Evolutionary conservation across 2,113 vertebrate species (phyloP).

Genomic region (Nothoprocta pentlandii): DNA sequence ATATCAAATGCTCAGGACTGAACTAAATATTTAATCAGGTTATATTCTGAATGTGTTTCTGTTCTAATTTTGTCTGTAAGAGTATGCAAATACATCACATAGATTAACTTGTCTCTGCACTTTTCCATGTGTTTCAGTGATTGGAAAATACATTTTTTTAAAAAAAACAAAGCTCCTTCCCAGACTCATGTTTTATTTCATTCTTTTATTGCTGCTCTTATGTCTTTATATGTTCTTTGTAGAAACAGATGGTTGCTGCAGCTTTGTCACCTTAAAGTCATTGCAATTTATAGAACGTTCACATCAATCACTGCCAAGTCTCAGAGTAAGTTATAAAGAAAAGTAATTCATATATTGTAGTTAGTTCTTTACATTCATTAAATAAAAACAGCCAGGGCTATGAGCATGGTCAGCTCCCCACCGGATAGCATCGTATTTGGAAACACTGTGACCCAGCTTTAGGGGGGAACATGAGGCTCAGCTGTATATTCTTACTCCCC

Average conservation of each 20-base stretch:
- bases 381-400: not conserved
- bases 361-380: not conserved
- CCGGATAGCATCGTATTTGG: not conserved
- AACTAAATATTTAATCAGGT: slow-evolving; percentile 86
- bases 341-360: not conserved
- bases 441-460: not conserved
- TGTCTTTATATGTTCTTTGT: not conserved
- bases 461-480: not conserved
- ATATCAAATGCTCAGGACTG: slow-evolving; percentile 85
- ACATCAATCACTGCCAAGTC: not conserved
- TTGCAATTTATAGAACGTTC: not conserved
- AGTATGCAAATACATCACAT: slow-evolving; percentile 77
- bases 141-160: slow-evolving; percentile 71
- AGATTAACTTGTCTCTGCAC: slow-evolving; percentile 81
- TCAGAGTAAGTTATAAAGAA: not conserved
- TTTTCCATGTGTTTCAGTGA: slow-evolving; percentile 80
- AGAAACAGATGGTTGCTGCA: slow-evolving; percentile 5
- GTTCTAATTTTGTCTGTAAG: slow-evolving; percentile 79
- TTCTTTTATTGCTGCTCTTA: not conserved
- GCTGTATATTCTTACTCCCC: not conserved
- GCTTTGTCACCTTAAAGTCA: not conserved
- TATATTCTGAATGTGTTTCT: slow-evolving; percentile 82
- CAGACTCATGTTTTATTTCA: slow-evolving; percentile 51
- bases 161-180: slow-evolving; percentile 68
- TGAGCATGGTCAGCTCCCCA: accelerated